A percentile compares a stretch with the other conserved stretches of the same genome.
phyloP scores from a whole-genome alignment of 2,113 vertebrate genomes.

The Ceratotherium simum region DNA sequence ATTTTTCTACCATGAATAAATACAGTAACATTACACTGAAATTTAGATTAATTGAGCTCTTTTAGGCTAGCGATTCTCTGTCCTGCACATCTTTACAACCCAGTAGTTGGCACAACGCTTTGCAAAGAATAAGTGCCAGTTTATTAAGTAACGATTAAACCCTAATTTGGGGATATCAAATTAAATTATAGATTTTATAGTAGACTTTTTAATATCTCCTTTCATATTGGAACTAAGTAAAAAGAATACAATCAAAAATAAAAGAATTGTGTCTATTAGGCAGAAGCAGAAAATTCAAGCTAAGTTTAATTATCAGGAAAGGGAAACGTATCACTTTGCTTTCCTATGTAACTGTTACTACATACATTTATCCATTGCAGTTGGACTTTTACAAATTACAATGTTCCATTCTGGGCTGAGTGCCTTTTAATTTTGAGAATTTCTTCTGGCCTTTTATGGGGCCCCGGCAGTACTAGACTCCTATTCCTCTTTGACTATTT shows the following conservation, averaged over 20 bases:
- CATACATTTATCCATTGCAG: neutral
- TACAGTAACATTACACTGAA: neutral
- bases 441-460: neutral
- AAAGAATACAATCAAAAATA: neutral
- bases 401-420: neutral
- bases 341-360: neutral
- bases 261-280: neutral
- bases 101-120: neutral
- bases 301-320: neutral
- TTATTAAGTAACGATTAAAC: neutral
- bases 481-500: neutral
- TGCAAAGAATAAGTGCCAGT: neutral
- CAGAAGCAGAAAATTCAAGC: neutral
- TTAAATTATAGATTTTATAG: slow-evolving; percentile 4
- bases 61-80: neutral
- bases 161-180: neutral
- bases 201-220: neutral
- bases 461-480: neutral
- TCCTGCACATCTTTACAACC: neutral
- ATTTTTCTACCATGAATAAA: neutral
- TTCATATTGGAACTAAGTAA: neutral
- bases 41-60: neutral
- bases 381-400: neutral
- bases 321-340: neutral
- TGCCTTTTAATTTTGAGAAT: neutral